Percentiles rank a stretch among this genome's conserved stretches.
phyloP scores from a whole-genome alignment of 2,888 invertebrate genomes.

The Cylloceria caligata region DNA sequence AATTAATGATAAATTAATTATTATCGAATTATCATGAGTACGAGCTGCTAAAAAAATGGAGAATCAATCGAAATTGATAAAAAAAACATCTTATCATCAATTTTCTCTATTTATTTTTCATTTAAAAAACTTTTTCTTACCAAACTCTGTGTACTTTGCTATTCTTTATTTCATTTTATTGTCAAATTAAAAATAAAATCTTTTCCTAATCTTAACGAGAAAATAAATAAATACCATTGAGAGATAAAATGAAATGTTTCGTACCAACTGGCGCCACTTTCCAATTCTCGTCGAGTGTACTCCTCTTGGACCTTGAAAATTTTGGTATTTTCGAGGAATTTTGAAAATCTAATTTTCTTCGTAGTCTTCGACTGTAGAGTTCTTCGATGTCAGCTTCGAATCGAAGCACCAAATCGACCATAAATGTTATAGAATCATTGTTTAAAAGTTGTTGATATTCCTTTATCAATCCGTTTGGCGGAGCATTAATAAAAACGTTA shows the following conservation, averaged over 20 bases:
- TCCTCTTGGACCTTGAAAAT: slow-evolving; percentile 85
- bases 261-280: slow-evolving; percentile 87
- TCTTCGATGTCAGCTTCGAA: slow-evolving; percentile 86
- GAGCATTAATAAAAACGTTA: slow-evolving; percentile 84
- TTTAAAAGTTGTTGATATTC: slow-evolving; percentile 87
- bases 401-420: slow-evolving; percentile 85
- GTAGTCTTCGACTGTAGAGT: slow-evolving; percentile 84
- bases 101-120: too few species aligned
- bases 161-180: too few species aligned
- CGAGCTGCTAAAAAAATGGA: too few species aligned
- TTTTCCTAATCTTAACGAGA: not conserved
- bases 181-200: too few species aligned
- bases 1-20: too few species aligned
- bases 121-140: too few species aligned
- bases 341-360: slow-evolving; percentile 82
- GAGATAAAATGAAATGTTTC: slow-evolving; percentile 55
- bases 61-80: too few species aligned
- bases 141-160: too few species aligned
- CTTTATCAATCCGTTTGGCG: slow-evolving; percentile 86
- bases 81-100: too few species aligned
- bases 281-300: slow-evolving; percentile 86
- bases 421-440: slow-evolving; percentile 86
- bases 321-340: slow-evolving; percentile 79
- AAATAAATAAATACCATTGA: too few species aligned
- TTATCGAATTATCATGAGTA: too few species aligned